phyloP scores from a whole-genome alignment of 2,888 invertebrate species.

The Nephrotoma appendiculata region DNA sequence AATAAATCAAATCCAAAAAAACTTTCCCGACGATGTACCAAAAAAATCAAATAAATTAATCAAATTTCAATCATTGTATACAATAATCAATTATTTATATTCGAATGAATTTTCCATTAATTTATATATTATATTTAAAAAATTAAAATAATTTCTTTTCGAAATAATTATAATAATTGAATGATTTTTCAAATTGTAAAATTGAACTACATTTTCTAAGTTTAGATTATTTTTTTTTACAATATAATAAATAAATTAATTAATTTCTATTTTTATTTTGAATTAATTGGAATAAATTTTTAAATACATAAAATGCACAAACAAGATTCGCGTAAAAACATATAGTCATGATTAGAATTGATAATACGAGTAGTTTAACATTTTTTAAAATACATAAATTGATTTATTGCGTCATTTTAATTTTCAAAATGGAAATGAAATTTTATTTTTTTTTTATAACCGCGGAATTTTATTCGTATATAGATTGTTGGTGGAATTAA shows the following conservation, averaged over 20 bases:
- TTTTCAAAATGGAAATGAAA: not conserved
- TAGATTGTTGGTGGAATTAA: not conserved
- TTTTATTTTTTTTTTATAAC: not conserved
- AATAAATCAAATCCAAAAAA: not conserved
- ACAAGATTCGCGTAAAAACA: not conserved
- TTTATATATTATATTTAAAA: not conserved
- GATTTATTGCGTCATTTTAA: not conserved
- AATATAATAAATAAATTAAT: not conserved
- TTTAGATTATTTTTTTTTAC: not conserved
- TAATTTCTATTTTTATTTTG: not conserved
- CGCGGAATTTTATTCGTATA: not conserved
- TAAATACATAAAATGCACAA: not conserved
- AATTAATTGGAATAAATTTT: not conserved
- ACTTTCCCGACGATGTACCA: not conserved
- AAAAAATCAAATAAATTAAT: not conserved
- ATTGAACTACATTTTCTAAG: not conserved
- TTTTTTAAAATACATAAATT: not conserved
- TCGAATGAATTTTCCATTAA: not conserved
- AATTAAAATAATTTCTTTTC: not conserved
- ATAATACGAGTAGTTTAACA: not conserved
- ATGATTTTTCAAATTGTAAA: not conserved
- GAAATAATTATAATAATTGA: not conserved
- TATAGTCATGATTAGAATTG: not conserved
- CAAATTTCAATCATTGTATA: not conserved
- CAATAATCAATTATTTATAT: not conserved